These are phyloP conservation scores for Dione vanillae DNA, from an alignment of 2,888 invertebrate species.

Conservation along the genomic window DNA sequence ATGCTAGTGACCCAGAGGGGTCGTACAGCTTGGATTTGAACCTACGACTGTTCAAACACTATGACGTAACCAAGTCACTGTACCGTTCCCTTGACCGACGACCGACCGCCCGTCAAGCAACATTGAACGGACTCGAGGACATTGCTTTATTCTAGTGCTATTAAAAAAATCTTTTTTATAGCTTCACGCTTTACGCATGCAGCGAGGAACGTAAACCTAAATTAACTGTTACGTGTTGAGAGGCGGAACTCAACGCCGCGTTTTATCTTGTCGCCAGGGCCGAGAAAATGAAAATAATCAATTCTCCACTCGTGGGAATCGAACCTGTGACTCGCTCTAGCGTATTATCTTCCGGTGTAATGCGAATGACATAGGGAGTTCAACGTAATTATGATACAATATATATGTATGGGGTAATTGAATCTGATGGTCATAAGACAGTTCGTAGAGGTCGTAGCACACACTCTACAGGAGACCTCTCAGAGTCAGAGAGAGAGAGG, in stretches of 20 bases:
- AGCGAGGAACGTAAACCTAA: neutral
- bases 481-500: too few relatives aligned
- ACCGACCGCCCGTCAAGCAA: constrained; percentile 8
- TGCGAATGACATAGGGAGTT: too few relatives aligned
- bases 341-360: too few relatives aligned
- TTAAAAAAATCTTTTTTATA: neutral
- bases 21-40: neutral
- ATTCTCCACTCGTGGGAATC: too few relatives aligned
- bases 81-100: constrained; percentile 3
- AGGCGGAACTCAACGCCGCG: too few relatives aligned
- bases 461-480: neutral
- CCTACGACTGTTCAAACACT: neutral
- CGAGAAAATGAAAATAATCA: too few relatives aligned
- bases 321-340: too few relatives aligned
- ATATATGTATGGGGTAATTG: neutral
- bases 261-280: too few relatives aligned
- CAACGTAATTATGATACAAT: too few relatives aligned
- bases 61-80: too few relatives aligned
- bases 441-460: neutral
- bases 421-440: neutral
- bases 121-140: constrained; percentile 21
- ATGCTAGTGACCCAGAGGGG: too few relatives aligned
- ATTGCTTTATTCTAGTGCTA: constrained; percentile 6
- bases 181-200: neutral
- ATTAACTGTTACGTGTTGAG: too few relatives aligned